These are phyloP conservation scores for Hemicordylus capensis DNA, from an alignment of 2,113 vertebrate species.

Conservation along the genomic window DNA sequence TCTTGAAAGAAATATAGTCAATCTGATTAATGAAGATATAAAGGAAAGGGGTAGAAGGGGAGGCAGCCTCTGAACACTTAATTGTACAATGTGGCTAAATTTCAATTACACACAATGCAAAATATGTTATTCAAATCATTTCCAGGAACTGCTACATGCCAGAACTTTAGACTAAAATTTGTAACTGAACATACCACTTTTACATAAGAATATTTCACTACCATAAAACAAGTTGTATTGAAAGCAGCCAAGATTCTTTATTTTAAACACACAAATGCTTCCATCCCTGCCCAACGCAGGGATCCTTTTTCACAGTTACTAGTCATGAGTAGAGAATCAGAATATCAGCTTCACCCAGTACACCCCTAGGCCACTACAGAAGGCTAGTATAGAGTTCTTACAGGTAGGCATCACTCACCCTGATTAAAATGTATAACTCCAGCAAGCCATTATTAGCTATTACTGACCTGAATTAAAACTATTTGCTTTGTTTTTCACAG, in stretches of 20 bases:
- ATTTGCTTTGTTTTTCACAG: no score
- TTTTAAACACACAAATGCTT: neutral
- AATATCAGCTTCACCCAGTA: no score
- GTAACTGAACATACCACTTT: neutral
- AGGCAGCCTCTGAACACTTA: constrained; percentile 18
- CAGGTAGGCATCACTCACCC: neutral
- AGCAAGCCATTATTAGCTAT: neutral
- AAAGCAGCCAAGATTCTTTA: neutral
- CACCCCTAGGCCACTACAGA: neutral
- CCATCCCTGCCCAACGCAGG: no score
- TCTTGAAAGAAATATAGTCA: constrained; percentile 14
- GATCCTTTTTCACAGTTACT: no score
- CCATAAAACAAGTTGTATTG: neutral
- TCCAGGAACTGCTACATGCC: neutral
- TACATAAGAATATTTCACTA: neutral
- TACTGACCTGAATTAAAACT: no score
- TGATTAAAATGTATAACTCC: neutral
- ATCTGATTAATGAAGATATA: neutral
- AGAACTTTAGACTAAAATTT: neutral
- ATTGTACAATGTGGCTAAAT: neutral
- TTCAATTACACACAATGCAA: constrained; percentile 10
- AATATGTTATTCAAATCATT: constrained; percentile 31
- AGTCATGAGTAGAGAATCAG: no score
- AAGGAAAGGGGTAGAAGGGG: neutral
- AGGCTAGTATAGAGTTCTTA: neutral